Base-by-base conservation (phyloP, 2,797 vertebrate genomes). In the Lagorchestes hirsutus region DNA sequence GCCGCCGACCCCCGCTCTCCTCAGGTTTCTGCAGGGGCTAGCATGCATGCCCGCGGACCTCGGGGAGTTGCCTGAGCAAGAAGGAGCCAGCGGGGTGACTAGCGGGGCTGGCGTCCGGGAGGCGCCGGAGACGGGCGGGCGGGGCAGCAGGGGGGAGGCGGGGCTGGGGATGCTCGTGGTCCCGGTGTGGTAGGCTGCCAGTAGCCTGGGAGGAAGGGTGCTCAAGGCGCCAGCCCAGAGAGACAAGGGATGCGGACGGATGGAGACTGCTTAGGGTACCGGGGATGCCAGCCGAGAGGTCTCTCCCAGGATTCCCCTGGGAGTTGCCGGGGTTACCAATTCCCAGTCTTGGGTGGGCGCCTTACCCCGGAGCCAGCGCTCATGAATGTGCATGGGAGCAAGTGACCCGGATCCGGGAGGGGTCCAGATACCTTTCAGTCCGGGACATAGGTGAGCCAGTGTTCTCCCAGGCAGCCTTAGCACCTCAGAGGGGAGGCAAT, bases 171-270 rank as follows among this genome's bases (percentile, higher is more conserved):
- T 40, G 67, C 87, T 31, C 28, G 22, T 0, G 27, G 67, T 1
- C 54, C 14, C 16, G 0, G 54, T 24, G 31, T 6, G 27, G 46
- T 8, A 54, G 28, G 24, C 50, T 4, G 29, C 67, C 27, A 27
- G 27, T 87, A 54, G 34, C 3, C 24, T 11, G 10, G 4, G 55
- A 5, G 31, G 27, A 27, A 24, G 93, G 46, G 8, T 29, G 94
- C 90, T 95, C 50, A 1, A 3, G 97, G 96, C 95, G 54, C 54
- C 16, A 0, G 34, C 24, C 87, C 92, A 94, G 57, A 95, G 92
- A 94, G 95, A 98, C 97, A 96, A 97, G 97, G 97, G 97, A 95
- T 9, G 92, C 97, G 97, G 93, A 96, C 92, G 95, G 95, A 94
- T 52, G 93, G 93, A 93, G 24, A 18, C 57, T 90, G 95, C 93